Percentiles rank a stretch among this genome's conserved stretches.
Evolutionary conservation across 2,888 invertebrate genomes (phyloP).

Genomic region (Brassicogethes aeneus): DNA sequence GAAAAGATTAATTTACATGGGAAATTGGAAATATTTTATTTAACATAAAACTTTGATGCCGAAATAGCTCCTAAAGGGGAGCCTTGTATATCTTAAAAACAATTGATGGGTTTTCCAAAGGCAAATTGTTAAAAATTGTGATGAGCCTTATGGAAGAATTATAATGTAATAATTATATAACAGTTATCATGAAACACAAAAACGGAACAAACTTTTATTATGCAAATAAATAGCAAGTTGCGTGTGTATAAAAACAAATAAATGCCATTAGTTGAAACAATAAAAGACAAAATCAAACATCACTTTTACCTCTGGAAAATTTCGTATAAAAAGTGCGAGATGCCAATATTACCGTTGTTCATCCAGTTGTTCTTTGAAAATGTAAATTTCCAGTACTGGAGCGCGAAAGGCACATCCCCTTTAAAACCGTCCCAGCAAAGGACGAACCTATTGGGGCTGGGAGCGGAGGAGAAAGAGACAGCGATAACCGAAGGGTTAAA

Average conservation of each 20-base stretch:
- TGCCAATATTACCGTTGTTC: constrained; percentile 31
- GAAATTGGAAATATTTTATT: too few relatives aligned
- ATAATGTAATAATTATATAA: too few relatives aligned
- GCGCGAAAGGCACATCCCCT: constrained; percentile 21
- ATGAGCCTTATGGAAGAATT: too few relatives aligned
- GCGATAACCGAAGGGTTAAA: constrained; percentile 23
- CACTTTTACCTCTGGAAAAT: constrained; percentile 37
- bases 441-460: constrained; percentile 15
- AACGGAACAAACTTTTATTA: too few relatives aligned
- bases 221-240: background rate
- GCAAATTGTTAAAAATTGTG: too few relatives aligned
- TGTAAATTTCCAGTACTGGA: constrained; percentile 10
- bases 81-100: too few relatives aligned
- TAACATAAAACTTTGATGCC: too few relatives aligned
- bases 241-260: constrained; percentile 1
- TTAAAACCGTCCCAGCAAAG: constrained; percentile 21
- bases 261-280: constrained; percentile 24
- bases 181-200: too few relatives aligned
- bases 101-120: too few relatives aligned
- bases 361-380: constrained; percentile 15
- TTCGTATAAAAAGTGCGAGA: constrained; percentile 33
- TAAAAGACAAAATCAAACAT: constrained; percentile 37
- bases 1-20: too few relatives aligned
- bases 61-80: too few relatives aligned
- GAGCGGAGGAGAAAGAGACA: constrained; percentile 12